Base-by-base conservation (phyloP, 2,113 vertebrate species). In the Marmota monax region DNA sequence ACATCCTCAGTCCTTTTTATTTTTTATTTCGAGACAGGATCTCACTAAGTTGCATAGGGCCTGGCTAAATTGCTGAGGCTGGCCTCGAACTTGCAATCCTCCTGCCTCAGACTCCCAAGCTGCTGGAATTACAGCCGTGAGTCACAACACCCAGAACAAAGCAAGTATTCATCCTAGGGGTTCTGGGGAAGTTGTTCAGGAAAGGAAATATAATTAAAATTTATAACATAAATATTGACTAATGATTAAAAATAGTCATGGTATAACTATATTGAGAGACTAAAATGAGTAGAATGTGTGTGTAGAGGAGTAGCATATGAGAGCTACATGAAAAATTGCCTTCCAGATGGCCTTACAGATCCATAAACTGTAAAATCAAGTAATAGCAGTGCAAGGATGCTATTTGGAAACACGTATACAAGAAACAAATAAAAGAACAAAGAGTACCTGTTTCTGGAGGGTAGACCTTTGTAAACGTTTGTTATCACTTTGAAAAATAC, bases 191-290 rank as follows among this genome's bases (percentile, higher is more conserved):
- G 56, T 27, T 79, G 25, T 29, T 95, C 1, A 90, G 92, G 76
- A 94, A 94, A 77, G 39, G 58, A 78, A 85, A 91, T 61, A 39
- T n/a, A 85, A 72, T 48, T 92, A 1, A 22, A 95, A 83, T 92
- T 86, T 92, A 86, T 92, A 96, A 77, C 53, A 69, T 70, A 85
- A 97, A 96, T 70, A 84, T 39, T 93, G 79, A 83, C 22, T 78
- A 48, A 89, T 65, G 56, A 67, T 29, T 39, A 69, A 95, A 58
- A 48, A 39, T 74, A 76, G 73, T 67, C 67, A 76, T 23, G 11
- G 23, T 51, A 5, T 77, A 88, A 77, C 34, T 37, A 67, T 58
- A 83, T 7, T 56, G 79, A 92, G 13, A 77, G 86, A 61, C 48
- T 84, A 78, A 88, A 39, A 69, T 48, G 82, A 69, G 53, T 3